Conservation (phyloP, 2,888 invertebrate species). For the Idaea biselata region DNA sequence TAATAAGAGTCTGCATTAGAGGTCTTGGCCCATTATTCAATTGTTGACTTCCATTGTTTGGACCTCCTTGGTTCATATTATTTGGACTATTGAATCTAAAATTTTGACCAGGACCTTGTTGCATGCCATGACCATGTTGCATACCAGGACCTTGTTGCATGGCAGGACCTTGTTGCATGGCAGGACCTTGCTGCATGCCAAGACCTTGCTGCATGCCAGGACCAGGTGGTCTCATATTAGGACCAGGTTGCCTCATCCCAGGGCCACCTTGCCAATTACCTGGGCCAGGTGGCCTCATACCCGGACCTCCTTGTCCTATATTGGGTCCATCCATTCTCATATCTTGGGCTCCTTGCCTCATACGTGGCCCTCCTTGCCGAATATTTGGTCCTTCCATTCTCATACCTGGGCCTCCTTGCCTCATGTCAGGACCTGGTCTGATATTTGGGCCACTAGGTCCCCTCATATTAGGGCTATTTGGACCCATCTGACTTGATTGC, state of each 20-base stretch:
- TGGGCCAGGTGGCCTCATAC: constrained; percentile 14
- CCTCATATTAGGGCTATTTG: constrained; percentile 14
- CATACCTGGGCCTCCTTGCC: constrained; percentile 10
- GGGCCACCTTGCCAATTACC: constrained; percentile 12
- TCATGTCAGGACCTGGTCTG: constrained; percentile 12
- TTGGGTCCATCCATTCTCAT: constrained; percentile 13
- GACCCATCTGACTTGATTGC: not conserved
- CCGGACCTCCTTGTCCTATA: constrained; percentile 15
- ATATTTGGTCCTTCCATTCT: constrained; percentile 32
- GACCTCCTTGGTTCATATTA: constrained; percentile 11
- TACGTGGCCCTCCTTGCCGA: constrained; percentile 18
- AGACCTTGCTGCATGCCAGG: not conserved
- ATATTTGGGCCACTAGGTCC: constrained; percentile 47
- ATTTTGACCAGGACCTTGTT: constrained; percentile 9
- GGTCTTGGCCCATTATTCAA: constrained; percentile 15
- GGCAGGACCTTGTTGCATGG: constrained; percentile 8
- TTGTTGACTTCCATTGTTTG: constrained; percentile 8
- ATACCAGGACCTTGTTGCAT: constrained; percentile 4
- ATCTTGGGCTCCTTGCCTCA: constrained; percentile 16
- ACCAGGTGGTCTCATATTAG: constrained; percentile 10
- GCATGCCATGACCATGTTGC: not conserved
- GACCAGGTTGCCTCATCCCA: constrained; percentile 11
- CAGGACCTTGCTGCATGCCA: constrained; percentile 2
- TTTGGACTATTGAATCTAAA: constrained; percentile 2
- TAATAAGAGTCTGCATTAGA: constrained; percentile 11